A percentile compares a stretch with the other conserved stretches of the same genome.
These are phyloP conservation scores for Phthorimaea operculella DNA, from an alignment of 1,140 invertebrate genomes.

Conservation along the genomic window DNA sequence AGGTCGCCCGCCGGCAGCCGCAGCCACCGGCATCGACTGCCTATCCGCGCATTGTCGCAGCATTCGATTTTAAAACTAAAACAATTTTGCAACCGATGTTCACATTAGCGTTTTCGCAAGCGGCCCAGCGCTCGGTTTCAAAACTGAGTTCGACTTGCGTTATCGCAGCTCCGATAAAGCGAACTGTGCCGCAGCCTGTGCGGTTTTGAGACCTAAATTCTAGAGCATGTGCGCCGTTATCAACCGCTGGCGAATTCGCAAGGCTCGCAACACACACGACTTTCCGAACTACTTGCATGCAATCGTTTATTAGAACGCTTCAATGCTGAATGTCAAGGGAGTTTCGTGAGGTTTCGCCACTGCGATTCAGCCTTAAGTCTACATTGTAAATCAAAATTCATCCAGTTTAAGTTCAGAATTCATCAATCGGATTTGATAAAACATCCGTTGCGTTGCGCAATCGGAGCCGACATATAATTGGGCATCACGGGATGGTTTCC, in stretches of 20 bases:
- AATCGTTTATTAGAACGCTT: too few relatives aligned
- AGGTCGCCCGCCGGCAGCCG: neutral
- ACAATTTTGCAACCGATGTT: slow-evolving; percentile 67
- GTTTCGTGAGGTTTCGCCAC: neutral
- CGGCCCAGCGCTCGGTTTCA: slow-evolving; percentile 62
- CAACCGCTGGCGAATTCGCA: neutral
- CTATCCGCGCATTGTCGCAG: slow-evolving; percentile 29
- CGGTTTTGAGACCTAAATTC: slow-evolving; percentile 61
- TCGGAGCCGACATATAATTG: slow-evolving; percentile 48
- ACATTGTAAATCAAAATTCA: neutral
- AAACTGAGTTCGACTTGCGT: slow-evolving; percentile 61
- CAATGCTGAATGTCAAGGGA: slow-evolving; percentile 3
- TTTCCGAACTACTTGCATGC: neutral
- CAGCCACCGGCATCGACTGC: slow-evolving; percentile 7
- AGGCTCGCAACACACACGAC: neutral
- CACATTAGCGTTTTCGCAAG: slow-evolving; percentile 67
- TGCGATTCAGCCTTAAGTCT: neutral
- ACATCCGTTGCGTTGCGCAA: slow-evolving; percentile 38
- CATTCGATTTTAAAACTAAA: slow-evolving; percentile 65
- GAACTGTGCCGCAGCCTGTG: slow-evolving; percentile 45
- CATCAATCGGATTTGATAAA: slow-evolving; percentile 41
- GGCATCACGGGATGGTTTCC: slow-evolving; percentile 61
- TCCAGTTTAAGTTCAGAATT: slow-evolving; percentile 7
- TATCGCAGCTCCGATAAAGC: slow-evolving; percentile 62
- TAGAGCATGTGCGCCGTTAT: slow-evolving; percentile 24